Evolutionary conservation across 2,113 vertebrate species (phyloP).

Genomic region (Myocastor coypus): DNA sequence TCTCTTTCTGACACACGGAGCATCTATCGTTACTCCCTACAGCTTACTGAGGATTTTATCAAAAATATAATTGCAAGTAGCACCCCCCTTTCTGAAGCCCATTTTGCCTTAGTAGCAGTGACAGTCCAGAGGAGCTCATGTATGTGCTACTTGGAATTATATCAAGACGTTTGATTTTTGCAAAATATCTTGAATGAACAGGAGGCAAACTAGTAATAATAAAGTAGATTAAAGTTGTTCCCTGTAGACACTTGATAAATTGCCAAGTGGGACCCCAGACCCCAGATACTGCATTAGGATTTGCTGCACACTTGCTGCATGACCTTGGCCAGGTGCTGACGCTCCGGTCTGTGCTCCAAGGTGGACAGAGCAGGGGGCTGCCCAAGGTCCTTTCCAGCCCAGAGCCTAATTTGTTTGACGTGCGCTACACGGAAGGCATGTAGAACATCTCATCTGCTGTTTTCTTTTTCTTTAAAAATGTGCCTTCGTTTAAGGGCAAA

Average conservation of each 20-base stretch:
- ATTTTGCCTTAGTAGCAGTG: conserved; percentile 59
- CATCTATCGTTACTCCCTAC: not conserved
- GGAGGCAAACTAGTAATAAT: conserved; percentile 48
- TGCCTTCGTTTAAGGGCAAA: conserved; percentile 49
- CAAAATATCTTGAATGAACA: conserved; percentile 53
- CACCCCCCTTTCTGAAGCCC: conserved; percentile 20
- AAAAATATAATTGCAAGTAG: not conserved
- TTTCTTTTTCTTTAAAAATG: conserved; percentile 52
- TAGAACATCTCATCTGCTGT: not conserved
- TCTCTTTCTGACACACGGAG: not conserved
- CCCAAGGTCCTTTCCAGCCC: not conserved
- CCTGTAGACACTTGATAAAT: conserved; percentile 7
- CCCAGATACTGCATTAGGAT: not conserved
- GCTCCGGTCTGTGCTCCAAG: not conserved
- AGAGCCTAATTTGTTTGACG: not conserved
- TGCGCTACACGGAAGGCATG: conserved; percentile 6
- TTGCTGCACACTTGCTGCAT: not conserved
- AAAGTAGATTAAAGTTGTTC: conserved; percentile 45
- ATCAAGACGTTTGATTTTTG: conserved; percentile 69
- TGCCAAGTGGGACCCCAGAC: not conserved
- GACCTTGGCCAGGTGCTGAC: conserved; percentile 11
- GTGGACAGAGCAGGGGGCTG: not conserved
- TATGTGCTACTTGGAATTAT: conserved; percentile 73
- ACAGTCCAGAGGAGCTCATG: conserved; percentile 39
- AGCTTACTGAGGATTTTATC: conserved; percentile 32